These are phyloP conservation scores for Gastracanthus pulcherrimus DNA, from an alignment of 2,888 invertebrate species.

Conservation along the genomic window DNA sequence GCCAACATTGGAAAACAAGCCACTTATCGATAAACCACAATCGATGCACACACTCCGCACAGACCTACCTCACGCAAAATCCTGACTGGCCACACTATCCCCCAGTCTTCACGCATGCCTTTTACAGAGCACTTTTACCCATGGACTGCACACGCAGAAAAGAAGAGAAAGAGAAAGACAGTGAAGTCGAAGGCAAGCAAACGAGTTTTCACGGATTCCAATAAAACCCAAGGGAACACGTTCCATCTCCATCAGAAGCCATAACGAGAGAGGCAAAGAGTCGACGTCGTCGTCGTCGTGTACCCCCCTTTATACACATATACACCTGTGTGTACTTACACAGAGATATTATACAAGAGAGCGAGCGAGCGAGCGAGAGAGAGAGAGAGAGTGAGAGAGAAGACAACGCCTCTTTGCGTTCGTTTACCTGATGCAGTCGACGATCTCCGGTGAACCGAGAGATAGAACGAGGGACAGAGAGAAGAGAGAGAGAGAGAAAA, in stretches of 20 bases:
- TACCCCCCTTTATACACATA: neutral
- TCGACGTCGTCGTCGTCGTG: neutral
- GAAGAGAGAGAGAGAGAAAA: neutral
- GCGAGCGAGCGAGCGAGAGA: too few relatives aligned
- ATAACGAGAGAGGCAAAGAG: constrained; percentile 27
- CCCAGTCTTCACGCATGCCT: neutral
- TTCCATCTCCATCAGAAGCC: constrained; percentile 38
- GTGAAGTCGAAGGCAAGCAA: neutral
- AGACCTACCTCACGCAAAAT: neutral
- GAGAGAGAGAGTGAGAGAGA: constrained; percentile 14
- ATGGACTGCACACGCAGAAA: neutral
- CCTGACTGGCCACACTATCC: neutral
- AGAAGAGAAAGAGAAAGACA: neutral
- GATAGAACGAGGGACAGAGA: neutral
- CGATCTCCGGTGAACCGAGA: neutral
- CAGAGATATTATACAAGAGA: neutral
- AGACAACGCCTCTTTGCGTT: constrained; percentile 32
- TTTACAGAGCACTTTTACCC: neutral
- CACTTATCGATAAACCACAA: neutral
- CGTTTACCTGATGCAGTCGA: constrained; percentile 10
- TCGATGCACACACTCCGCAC: neutral
- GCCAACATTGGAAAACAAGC: constrained; percentile 31
- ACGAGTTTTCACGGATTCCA: constrained; percentile 28
- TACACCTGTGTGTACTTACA: neutral
- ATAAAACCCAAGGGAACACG: constrained; percentile 14